Evolutionary conservation across 2,888 invertebrate species (phyloP).

Genomic region (Graphium colonna): DNA sequence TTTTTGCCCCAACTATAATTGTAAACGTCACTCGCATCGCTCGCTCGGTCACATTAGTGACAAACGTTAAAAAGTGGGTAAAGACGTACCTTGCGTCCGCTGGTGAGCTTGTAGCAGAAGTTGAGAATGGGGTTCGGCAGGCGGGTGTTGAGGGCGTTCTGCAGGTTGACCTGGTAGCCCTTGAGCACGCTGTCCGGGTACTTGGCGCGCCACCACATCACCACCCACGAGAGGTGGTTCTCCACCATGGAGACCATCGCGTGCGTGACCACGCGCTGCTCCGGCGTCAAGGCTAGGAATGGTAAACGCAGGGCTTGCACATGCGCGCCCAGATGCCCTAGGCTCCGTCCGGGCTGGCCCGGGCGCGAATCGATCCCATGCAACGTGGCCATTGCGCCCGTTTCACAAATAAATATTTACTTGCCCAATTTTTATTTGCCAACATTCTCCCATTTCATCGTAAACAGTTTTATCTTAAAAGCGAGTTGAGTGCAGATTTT

Average conservation of each 20-base stretch:
- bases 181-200: constrained; percentile 93
- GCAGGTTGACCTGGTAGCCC: constrained; percentile 94
- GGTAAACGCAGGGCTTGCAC: too few relatives aligned
- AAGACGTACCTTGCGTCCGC: constrained; percentile 90
- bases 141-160: constrained; percentile 92
- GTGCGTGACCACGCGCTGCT: constrained; percentile 93
- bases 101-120: constrained; percentile 93
- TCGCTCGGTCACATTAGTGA: too few relatives aligned
- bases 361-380: background rate
- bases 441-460: too few relatives aligned
- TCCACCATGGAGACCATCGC: constrained; percentile 97
- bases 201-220: constrained; percentile 95
- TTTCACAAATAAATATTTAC: too few relatives aligned
- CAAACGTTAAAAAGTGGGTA: too few relatives aligned
- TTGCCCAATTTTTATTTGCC: too few relatives aligned
- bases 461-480: too few relatives aligned
- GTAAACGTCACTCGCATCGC: too few relatives aligned
- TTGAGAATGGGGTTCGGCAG: constrained; percentile 93
- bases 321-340: constrained; percentile 52
- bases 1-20: too few relatives aligned
- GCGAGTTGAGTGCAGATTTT: too few relatives aligned
- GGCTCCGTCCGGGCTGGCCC: constrained; percentile 31
- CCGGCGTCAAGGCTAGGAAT: constrained; percentile 84
- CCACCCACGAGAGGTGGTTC: constrained; percentile 95
- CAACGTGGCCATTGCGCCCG: background rate